These are phyloP conservation scores for Ctenopoma multispine DNA, from an alignment of 2,797 vertebrate species.

Conservation along the genomic window DNA sequence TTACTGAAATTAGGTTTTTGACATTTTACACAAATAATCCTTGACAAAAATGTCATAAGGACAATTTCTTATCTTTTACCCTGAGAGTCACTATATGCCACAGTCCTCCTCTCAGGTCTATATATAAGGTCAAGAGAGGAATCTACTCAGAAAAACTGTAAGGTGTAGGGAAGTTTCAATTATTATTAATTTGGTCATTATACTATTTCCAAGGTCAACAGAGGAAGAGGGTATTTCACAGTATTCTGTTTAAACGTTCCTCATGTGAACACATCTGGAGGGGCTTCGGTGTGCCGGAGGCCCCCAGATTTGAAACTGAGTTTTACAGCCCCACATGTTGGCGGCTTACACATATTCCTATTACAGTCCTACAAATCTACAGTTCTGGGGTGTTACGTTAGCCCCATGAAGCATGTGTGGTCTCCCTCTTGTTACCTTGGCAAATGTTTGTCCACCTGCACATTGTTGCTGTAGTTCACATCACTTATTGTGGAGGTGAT, in stretches of 20 bases:
- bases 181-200: too few species aligned
- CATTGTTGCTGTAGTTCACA: conserved; percentile 44
- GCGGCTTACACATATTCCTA: conserved; percentile 41
- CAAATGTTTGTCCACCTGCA: conserved; percentile 65
- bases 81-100: too few species aligned
- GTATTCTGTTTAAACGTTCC: not conserved
- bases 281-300: conserved; percentile 11
- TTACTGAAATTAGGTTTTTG: too few species aligned
- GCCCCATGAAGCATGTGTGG: conserved; percentile 56
- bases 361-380: conserved; percentile 46
- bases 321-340: conserved; percentile 47
- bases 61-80: too few species aligned
- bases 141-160: too few species aligned
- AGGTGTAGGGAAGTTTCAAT: too few species aligned
- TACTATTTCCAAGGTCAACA: not conserved
- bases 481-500: conserved; percentile 32
- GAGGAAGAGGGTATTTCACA: not conserved
- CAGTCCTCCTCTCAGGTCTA: too few species aligned
- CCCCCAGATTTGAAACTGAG: conserved; percentile 14
- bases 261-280: conserved; percentile 35
- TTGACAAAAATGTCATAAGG: too few species aligned
- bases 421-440: conserved; percentile 24
- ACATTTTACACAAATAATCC: too few species aligned
- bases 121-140: too few species aligned
- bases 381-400: not conserved